phyloP scores from a whole-genome alignment of 2,888 invertebrate genomes.

The Drosophila prostipennis region DNA sequence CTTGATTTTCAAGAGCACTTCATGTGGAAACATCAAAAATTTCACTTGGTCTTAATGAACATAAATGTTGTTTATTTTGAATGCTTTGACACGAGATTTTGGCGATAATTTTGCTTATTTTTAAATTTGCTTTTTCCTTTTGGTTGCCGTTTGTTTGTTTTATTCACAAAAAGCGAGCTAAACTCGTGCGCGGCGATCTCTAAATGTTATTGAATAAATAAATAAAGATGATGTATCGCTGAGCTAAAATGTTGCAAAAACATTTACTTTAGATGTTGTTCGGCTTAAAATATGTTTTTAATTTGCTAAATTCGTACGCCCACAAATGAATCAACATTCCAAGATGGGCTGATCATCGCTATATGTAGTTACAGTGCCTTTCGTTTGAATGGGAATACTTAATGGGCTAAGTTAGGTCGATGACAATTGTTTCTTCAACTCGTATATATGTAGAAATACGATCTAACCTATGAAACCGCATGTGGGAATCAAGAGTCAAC shows the following conservation, averaged over 20 bases:
- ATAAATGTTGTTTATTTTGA: constrained; percentile 52
- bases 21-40: constrained; percentile 39
- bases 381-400: background rate
- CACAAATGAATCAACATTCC: constrained; percentile 19
- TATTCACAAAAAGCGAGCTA: constrained; percentile 24
- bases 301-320: constrained; percentile 7
- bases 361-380: constrained; percentile 6
- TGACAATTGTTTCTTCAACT: too few relatives aligned
- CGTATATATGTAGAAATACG: background rate
- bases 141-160: constrained; percentile 29
- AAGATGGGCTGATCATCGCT: background rate
- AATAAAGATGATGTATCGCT: constrained; percentile 28
- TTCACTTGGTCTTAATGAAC: constrained; percentile 49
- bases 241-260: constrained; percentile 26
- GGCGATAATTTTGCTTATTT: background rate
- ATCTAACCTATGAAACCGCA: constrained; percentile 15
- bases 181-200: constrained; percentile 11
- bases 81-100: constrained; percentile 34
- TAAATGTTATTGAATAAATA: constrained; percentile 8
- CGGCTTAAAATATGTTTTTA: constrained; percentile 6
- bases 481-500: constrained; percentile 17
- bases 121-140: background rate
- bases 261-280: constrained; percentile 12
- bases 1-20: constrained; percentile 52
- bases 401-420: too few relatives aligned